Evolutionary conservation across 2,888 invertebrate species (phyloP).

Genomic region (Mongoloraphidia duomilia): DNA sequence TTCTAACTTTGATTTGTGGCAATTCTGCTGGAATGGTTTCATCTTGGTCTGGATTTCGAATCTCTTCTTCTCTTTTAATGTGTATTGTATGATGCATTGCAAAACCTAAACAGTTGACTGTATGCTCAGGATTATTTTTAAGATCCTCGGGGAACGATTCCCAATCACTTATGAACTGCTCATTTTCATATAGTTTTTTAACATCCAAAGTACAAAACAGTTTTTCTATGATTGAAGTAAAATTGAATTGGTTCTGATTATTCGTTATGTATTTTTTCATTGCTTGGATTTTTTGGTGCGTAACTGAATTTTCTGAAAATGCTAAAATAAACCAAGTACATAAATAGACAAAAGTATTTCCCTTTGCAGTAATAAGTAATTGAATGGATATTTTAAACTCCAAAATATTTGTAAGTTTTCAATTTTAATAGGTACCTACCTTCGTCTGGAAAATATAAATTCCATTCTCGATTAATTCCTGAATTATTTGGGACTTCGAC

Average conservation of each 20-base stretch:
- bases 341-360: neutral
- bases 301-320: slow-evolving; percentile 24
- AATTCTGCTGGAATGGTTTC: slow-evolving; percentile 24
- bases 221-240: slow-evolving; percentile 42
- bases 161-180: slow-evolving; percentile 44
- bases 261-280: slow-evolving; percentile 39
- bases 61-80: slow-evolving; percentile 33
- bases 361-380: neutral
- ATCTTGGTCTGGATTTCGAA: slow-evolving; percentile 28
- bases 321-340: slow-evolving; percentile 1
- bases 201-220: slow-evolving; percentile 43
- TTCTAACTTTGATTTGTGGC: slow-evolving; percentile 37
- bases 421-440: slow-evolving; percentile 33
- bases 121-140: slow-evolving; percentile 46
- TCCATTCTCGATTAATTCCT: slow-evolving; percentile 53
- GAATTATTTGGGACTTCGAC: neutral
- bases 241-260: slow-evolving; percentile 33
- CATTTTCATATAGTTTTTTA: slow-evolving; percentile 37
- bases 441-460: slow-evolving; percentile 61
- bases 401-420: slow-evolving; percentile 2
- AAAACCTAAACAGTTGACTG: slow-evolving; percentile 55
- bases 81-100: slow-evolving; percentile 61
- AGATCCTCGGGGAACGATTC: slow-evolving; percentile 37
- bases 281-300: slow-evolving; percentile 34
- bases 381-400: neutral